Evolutionary conservation across 2,888 invertebrate genomes (phyloP).

Genomic region (Hetaerina titia): DNA sequence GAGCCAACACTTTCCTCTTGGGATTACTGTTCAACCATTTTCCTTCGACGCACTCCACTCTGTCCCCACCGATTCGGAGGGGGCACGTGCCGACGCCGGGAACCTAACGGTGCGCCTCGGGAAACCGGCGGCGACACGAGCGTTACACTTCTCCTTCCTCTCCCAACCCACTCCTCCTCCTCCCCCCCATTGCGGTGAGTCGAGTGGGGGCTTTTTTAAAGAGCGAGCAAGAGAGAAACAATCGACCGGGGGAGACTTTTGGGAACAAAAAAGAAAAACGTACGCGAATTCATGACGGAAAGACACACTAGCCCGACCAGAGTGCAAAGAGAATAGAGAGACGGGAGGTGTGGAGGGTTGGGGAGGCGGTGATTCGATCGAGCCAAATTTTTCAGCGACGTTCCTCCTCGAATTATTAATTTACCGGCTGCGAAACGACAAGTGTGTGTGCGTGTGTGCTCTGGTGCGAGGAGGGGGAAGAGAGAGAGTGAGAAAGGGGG

Average conservation of each 20-base stretch:
- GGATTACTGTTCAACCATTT: too few species aligned
- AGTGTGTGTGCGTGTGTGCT: neutral
- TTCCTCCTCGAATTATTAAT: neutral
- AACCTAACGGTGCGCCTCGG: too few species aligned
- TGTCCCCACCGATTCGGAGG: too few species aligned
- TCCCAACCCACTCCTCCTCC: too few species aligned
- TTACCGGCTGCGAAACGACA: neutral
- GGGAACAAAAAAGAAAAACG: neutral
- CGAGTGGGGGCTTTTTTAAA: too few species aligned
- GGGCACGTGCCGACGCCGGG: too few species aligned
- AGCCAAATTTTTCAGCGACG: neutral
- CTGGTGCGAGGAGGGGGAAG: neutral
- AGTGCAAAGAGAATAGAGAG: neutral
- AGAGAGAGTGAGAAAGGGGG: too few species aligned
- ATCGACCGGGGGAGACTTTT: neutral
- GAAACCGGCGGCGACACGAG: too few species aligned
- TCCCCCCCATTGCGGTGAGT: too few species aligned
- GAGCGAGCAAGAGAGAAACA: neutral
- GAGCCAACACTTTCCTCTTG: too few species aligned
- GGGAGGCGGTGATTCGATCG: neutral
- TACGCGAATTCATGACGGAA: neutral
- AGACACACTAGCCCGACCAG: neutral
- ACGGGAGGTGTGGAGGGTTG: neutral
- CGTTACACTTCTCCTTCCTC: too few species aligned
- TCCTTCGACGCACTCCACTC: too few species aligned